phyloP scores from a whole-genome alignment of 1,140 invertebrate genomes.

The Brachionus rubens region DNA sequence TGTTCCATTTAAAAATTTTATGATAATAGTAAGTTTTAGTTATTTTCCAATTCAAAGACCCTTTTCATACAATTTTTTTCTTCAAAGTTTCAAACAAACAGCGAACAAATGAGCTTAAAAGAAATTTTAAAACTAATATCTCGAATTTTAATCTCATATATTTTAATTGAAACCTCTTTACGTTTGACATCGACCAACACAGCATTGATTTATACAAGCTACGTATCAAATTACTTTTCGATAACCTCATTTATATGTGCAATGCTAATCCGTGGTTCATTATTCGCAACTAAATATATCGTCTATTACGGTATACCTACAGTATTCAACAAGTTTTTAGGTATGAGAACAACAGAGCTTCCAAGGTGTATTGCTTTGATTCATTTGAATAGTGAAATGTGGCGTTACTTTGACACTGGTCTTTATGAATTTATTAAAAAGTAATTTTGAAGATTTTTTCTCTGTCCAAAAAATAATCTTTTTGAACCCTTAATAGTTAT shows the following conservation, averaged over 20 bases:
- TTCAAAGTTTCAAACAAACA: neutral
- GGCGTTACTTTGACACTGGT: conserved; percentile 43
- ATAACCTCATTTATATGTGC: neutral
- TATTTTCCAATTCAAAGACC: neutral
- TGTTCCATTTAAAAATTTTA: conserved; percentile 28
- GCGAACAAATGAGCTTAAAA: neutral
- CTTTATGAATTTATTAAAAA: conserved; percentile 46
- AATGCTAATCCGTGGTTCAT: neutral
- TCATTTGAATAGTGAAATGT: conserved; percentile 39
- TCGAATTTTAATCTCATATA: neutral
- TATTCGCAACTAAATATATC: conserved; percentile 31
- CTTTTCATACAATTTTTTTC: neutral
- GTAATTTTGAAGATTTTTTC: neutral
- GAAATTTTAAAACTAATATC: neutral
- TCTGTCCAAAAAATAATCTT: too few relatives aligned
- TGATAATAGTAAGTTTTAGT: neutral
- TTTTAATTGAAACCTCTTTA: neutral
- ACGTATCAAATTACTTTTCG: neutral
- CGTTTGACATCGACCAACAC: neutral
- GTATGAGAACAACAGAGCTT: conserved; percentile 10
- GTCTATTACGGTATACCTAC: conserved; percentile 28
- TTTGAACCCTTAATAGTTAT: neutral
- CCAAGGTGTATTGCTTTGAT: conserved; percentile 28
- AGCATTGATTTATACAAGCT: neutral
- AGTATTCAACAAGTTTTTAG: conserved; percentile 1